These are phyloP conservation scores for Leptodactylus fuscus DNA, from an alignment of 2,113 vertebrate species.

Conservation along the genomic window DNA sequence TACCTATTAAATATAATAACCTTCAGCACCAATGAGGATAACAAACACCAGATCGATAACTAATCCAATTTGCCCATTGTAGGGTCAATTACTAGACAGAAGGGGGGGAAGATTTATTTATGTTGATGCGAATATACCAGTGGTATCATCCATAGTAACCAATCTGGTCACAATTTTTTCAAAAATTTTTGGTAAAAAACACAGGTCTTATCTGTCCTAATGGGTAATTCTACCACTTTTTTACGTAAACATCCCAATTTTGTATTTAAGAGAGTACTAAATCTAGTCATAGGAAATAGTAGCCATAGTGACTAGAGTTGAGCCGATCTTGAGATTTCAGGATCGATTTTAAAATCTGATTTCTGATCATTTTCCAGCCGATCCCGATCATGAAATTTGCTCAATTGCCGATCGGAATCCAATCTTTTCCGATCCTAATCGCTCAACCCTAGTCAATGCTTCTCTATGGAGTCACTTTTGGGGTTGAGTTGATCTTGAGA, in stretches of 20 bases:
- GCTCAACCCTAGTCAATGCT: no score
- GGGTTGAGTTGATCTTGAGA: no score
- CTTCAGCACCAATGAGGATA: constrained; percentile 62
- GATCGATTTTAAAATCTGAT: no score
- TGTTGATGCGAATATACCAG: neutral
- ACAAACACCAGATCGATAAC: neutral
- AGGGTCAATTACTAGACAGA: neutral
- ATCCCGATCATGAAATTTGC: no score
- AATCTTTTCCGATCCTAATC: no score
- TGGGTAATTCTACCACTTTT: neutral
- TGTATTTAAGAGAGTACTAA: neutral
- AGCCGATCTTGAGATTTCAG: no score
- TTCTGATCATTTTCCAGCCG: no score
- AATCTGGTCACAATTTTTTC: neutral
- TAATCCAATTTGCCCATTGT: neutral
- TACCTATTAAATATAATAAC: constrained; percentile 52
- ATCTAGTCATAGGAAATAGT: neutral
- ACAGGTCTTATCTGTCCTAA: no score
- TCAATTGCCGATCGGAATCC: no score
- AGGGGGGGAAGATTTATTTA: neutral
- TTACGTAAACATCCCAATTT: neutral
- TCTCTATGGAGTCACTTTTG: no score
- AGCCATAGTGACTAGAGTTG: no score
- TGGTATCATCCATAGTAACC: neutral
- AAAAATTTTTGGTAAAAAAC: neutral